Percentiles rank a stretch among this genome's conserved stretches.
These are phyloP conservation scores for Zoroaster sp. DNA, from an alignment of 53 echinoderm and acorn worm genomes.

Conservation along the genomic window DNA sequence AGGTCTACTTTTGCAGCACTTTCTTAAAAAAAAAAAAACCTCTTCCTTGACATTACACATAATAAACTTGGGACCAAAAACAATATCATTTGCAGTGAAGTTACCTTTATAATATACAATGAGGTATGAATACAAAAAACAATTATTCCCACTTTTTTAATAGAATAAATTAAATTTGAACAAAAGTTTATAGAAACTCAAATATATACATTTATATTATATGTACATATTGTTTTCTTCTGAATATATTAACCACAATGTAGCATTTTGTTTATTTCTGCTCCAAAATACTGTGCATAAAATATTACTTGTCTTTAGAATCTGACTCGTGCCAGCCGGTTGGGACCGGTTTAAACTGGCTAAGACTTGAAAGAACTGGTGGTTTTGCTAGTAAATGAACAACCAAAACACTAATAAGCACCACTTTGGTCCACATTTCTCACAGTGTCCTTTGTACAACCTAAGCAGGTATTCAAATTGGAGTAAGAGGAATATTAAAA, in stretches of 20 bases:
- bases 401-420: background rate
- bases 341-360: background rate
- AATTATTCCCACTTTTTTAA: background rate
- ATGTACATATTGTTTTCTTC: background rate
- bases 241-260: background rate
- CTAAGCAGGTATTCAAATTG: background rate
- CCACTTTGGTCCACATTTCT: slow-evolving; percentile 15
- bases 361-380: slow-evolving; percentile 45
- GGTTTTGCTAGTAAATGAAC: background rate
- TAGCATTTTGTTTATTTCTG: background rate
- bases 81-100: background rate
- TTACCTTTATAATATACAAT: background rate
- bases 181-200: slow-evolving; percentile 24
- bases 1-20: slow-evolving; percentile 23
- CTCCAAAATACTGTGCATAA: slow-evolving; percentile 13
- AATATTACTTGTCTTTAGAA: background rate
- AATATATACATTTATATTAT: slow-evolving; percentile 29
- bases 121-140: slow-evolving; percentile 34
- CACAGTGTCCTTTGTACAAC: background rate
- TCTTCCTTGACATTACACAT: background rate
- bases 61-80: background rate
- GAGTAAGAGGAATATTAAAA: background rate
- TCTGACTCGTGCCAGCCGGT: background rate
- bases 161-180: slow-evolving; percentile 42
- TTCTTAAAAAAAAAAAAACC: background rate